Evolutionary conservation across 2,113 vertebrate genomes (phyloP), one percentile per base, ranked within the genome.

Genomic region (Nothoprocta perdicaria): DNA sequence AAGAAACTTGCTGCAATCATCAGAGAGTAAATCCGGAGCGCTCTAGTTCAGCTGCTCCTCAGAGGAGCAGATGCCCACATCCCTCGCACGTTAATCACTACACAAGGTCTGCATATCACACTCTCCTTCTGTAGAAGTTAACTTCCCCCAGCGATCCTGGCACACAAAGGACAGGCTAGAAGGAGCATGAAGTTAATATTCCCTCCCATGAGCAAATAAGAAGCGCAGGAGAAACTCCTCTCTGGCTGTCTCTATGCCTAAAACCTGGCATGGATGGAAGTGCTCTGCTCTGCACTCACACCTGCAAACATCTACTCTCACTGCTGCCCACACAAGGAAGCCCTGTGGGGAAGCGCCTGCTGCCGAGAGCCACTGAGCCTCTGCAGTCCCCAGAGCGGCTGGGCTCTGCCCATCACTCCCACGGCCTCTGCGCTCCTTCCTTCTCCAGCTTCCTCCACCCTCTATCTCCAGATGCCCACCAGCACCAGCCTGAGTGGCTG

Each of bases 1-100:
- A 95, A 92, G 84, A 55, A 92, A 94, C 92, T 93, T 12, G 92
- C 95, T 89, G 38, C 7, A 80, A 38, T 67, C 90, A 95, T 95
- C 92, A 89, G 45, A 91, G 75, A 61, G 78, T 86, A 95, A 93
- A 94, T 95, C 86, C 89, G 71, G 41, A 96, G 72, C 53, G 68
- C 72, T 94, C 72, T 27, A 71, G 74, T 68, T 92, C 27, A 33
- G 3, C 63, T 74, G n/a, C 80, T 82, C 68, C 62, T 85, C 61
- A 80, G 80, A 89, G 45, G 60, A 68, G 91, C 18, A 19, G 60
- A 89, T 95, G 89, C 82, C 87, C 84, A 45, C 38, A 93, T 71
- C 61, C 84, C 33, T 55, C 57, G 27, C 38, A 82, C 1, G 0
- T 76, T 79, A 65, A 79, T 78, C 80, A 71, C 90, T 84, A 84